These are phyloP conservation scores for Coluber constrictor DNA, from an alignment of 2,797 vertebrate species.

Conservation along the genomic window DNA sequence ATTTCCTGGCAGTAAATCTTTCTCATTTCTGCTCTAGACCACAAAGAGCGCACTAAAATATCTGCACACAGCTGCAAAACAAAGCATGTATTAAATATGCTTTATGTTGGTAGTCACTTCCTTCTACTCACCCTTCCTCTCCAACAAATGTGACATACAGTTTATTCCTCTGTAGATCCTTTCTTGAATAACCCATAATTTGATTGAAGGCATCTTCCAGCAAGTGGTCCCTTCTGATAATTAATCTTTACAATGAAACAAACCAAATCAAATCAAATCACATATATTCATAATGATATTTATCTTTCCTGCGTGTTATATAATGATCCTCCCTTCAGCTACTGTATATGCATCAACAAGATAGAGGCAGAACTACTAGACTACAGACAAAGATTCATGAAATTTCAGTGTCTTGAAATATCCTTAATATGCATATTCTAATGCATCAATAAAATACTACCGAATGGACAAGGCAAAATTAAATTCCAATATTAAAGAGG, in stretches of 20 bases:
- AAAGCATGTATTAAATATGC: not conserved
- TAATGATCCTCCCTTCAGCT: not conserved
- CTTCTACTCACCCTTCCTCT: constrained; percentile 90
- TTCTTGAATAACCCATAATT: constrained; percentile 97
- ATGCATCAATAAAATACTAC: not conserved
- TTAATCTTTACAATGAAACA: constrained; percentile 77
- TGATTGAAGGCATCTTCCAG: constrained; percentile 98
- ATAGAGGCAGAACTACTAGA: not conserved
- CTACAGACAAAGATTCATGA: not conserved
- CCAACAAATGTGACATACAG: constrained; percentile 95
- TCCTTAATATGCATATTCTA: not conserved
- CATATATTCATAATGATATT: not conserved
- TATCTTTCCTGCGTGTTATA: not conserved
- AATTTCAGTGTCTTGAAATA: not conserved
- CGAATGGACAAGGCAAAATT: not conserved
- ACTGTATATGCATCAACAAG: not conserved
- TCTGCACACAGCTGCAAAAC: constrained; percentile 44
- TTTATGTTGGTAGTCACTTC: constrained; percentile 45
- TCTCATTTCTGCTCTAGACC: constrained; percentile 62
- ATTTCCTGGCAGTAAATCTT: constrained; percentile 66
- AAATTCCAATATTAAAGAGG: not conserved
- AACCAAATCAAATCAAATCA: constrained; percentile 46
- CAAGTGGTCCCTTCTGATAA: constrained; percentile 94
- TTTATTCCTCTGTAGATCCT: constrained; percentile 95
- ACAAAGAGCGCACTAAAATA: constrained; percentile 51